Evolutionary conservation across 2,797 vertebrate genomes (phyloP).

Genomic region (Sparidentex hasta): DNA sequence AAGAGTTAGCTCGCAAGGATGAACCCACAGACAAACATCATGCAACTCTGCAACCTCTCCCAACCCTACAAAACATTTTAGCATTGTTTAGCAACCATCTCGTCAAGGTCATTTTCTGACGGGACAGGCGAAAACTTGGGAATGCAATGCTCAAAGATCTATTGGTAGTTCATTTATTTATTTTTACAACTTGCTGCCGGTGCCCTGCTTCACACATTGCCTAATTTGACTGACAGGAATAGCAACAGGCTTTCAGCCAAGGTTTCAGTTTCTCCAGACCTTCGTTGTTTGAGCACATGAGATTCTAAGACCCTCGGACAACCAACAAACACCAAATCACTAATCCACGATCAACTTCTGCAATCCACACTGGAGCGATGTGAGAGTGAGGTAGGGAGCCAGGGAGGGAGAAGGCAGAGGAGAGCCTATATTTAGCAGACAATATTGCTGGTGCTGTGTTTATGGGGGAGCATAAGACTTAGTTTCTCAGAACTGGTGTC

Average conservation of each 20-base stretch:
- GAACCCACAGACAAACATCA: too few species aligned
- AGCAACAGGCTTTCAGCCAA: neutral
- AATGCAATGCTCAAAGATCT: neutral
- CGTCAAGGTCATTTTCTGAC: neutral
- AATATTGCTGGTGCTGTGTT: conserved; percentile 92
- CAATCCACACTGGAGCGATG: conserved; percentile 53
- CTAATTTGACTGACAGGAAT: neutral
- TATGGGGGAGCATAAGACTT: conserved; percentile 86
- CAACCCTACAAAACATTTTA: neutral
- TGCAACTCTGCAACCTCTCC: neutral
- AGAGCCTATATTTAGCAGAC: conserved; percentile 92
- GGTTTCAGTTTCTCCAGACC: conserved; percentile 26
- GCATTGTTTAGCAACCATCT: neutral
- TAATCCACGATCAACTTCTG: conserved; percentile 63
- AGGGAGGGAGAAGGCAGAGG: conserved; percentile 36
- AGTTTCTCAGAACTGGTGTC: conserved; percentile 89
- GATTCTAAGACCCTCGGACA: conserved; percentile 48
- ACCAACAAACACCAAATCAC: conserved; percentile 50
- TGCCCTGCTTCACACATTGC: neutral
- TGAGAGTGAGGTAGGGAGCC: conserved; percentile 46
- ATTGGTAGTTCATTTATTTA: neutral
- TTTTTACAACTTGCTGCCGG: neutral
- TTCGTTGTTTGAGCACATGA: conserved; percentile 21
- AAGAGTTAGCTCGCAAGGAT: neutral
- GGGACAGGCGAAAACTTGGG: neutral